These are phyloP conservation scores for Molossus alvarezi DNA, from an alignment of 2,797 vertebrate genomes.

Conservation along the genomic window DNA sequence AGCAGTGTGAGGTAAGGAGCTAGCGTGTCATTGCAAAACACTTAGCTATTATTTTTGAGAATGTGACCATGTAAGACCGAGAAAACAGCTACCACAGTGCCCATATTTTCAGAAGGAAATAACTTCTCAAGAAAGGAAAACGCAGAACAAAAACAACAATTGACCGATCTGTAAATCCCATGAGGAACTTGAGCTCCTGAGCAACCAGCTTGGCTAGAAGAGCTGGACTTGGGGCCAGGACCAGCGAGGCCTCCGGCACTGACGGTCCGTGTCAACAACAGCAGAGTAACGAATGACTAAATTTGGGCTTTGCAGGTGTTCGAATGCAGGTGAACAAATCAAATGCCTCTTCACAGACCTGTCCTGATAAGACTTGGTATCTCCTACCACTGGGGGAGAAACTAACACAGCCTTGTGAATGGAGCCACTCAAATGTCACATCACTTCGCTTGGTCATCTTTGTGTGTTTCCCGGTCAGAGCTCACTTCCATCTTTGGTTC, in stretches of 20 bases:
- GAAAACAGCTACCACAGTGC: background rate
- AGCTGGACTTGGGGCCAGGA: background rate
- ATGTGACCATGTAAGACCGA: background rate
- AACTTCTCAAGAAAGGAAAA: conserved; percentile 55
- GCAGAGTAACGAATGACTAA: background rate
- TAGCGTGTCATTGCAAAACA: conserved; percentile 41
- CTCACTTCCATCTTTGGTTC: background rate
- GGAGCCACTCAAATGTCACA: background rate
- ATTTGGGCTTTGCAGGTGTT: background rate
- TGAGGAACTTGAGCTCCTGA: conserved; percentile 40
- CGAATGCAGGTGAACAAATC: background rate
- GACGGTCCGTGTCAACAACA: background rate
- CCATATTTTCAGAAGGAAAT: conserved; percentile 63
- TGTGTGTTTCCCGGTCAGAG: background rate
- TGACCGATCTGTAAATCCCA: conserved; percentile 31
- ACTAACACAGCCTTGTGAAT: background rate
- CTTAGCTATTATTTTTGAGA: conserved; percentile 58
- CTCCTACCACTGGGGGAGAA: background rate
- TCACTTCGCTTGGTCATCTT: background rate
- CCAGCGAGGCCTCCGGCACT: background rate
- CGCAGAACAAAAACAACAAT: conserved; percentile 65
- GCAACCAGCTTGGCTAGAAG: conserved; percentile 20
- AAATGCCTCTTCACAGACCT: background rate
- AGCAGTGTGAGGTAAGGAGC: background rate
- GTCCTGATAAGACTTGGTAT: background rate